Base-by-base conservation (phyloP, 2,113 vertebrate genomes). In the Rhynchomys soricoides region DNA sequence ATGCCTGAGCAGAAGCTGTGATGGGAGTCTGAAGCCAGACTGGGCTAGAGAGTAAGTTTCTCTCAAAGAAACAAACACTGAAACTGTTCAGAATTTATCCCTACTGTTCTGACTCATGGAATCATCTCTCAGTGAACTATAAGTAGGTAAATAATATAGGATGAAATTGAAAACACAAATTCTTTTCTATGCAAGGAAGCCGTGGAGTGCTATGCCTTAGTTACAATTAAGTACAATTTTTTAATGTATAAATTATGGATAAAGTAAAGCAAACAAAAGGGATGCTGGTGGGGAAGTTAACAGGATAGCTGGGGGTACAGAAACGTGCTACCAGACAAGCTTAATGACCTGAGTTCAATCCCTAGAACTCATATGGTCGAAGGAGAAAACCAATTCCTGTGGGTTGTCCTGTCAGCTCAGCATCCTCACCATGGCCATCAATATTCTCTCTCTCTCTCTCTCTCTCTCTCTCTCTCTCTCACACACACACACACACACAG, bases 161-260 rank as follows among this genome's bases (percentile, higher is more conserved):
- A 74, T 70, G 94, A 48, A 22, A 43, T 70, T 86, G 71, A 89
- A 96, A 96, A 62, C 48, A 48, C 31, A 57, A 71, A 77, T 79
- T 89, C 89, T 96, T 29, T 81, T 68, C 70, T 43, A 95, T 3
- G 5, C 45, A 86, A 87, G 50, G 75, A 75, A 83, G 48, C 43
- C 55, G 79, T 26, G 17, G 52, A 78, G 45, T 40, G 6, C 12
- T 48, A 83, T 0, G 50, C 43, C 43, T 82, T 86, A 82, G 52
- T n/a, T n/a, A n/a, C n/a, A n/a, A n/a, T n/a, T 78, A 7, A 22
- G 2, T 77, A 1, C 0, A 34, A 40, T 83, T 89, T 68, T 17
- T 81, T 70, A 66, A 66, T n/a, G 45, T 34, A 26, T 66, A 45
- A 89, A 91, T 77, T 48, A 73, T 92, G 48, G 34, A 82, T 96